Percentiles rank a stretch among this genome's conserved stretches.
These are phyloP conservation scores for Chrysogorgia sp. DNA, from an alignment of 92 coral and sea anemone genomes.

Conservation along the genomic window DNA sequence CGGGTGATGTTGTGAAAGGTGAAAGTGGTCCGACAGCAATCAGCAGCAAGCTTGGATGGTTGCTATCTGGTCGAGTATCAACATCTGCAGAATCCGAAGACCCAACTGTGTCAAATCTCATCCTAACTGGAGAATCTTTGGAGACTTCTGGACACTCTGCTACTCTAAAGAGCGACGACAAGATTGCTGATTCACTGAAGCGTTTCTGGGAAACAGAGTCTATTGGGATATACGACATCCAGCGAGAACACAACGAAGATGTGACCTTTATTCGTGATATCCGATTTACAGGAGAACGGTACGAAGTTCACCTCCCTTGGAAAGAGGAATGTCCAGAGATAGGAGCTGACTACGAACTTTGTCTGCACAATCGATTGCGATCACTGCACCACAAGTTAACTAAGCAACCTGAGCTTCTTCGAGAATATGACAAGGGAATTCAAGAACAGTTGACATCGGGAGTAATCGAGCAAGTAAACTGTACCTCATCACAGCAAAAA, in stretches of 20 bases:
- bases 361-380: slow-evolving; percentile 56
- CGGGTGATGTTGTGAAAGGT: slow-evolving; percentile 6
- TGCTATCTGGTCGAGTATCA: slow-evolving; percentile 12
- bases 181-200: slow-evolving; percentile 31
- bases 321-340: slow-evolving; percentile 11
- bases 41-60: slow-evolving; percentile 30
- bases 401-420: slow-evolving; percentile 50
- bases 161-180: background rate
- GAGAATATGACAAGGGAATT: slow-evolving; percentile 60
- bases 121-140: background rate
- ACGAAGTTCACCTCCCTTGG: slow-evolving; percentile 71
- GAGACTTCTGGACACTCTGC: background rate
- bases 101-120: background rate
- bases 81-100: background rate
- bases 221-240: slow-evolving; percentile 46
- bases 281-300: slow-evolving; percentile 58
- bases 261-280: slow-evolving; percentile 33
- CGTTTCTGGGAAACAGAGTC: slow-evolving; percentile 65
- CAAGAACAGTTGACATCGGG: slow-evolving; percentile 63
- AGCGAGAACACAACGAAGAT: slow-evolving; percentile 1
- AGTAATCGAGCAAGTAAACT: slow-evolving; percentile 59
- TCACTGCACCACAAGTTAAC: slow-evolving; percentile 57
- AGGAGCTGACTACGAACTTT: slow-evolving; percentile 49
- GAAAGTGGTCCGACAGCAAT: slow-evolving; percentile 13
- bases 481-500: slow-evolving; percentile 12